Percentiles rank a stretch among this genome's conserved stretches.
phyloP scores from a whole-genome alignment of 2,888 invertebrate genomes.

The Erpobdella octoculata region DNA sequence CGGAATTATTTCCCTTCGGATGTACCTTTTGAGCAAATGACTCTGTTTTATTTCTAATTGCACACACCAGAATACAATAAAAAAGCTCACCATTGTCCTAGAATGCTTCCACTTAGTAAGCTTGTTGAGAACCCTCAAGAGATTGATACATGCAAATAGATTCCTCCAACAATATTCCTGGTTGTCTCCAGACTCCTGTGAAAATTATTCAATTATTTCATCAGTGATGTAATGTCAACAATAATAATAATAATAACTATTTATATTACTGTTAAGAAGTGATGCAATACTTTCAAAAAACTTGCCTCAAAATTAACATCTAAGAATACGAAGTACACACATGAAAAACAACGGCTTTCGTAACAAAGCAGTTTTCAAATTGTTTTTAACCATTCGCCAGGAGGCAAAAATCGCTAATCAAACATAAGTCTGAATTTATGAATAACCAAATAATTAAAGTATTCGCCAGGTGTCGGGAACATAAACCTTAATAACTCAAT shows the following conservation, averaged over 20 bases:
- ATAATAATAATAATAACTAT: neutral
- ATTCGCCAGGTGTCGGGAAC: too few relatives aligned
- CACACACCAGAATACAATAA: too few relatives aligned
- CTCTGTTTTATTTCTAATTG: too few relatives aligned
- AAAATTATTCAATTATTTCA: neutral
- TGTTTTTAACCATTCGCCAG: too few relatives aligned
- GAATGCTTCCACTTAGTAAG: constrained; percentile 99
- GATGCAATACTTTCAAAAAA: neutral
- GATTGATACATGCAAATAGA: constrained; percentile 92
- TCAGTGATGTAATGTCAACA: neutral
- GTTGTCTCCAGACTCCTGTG: constrained; percentile 56
- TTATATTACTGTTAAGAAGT: neutral
- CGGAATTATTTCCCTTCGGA: too few relatives aligned
- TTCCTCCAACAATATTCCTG: constrained; percentile 86
- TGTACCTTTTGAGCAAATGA: too few relatives aligned
- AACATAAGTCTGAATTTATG: too few relatives aligned
- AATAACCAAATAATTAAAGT: too few relatives aligned
- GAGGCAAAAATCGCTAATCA: too few relatives aligned
- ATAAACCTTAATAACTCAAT: too few relatives aligned
- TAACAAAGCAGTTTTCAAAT: too few relatives aligned
- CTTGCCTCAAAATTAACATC: neutral
- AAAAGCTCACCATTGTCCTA: constrained; percentile 58
- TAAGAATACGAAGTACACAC: neutral
- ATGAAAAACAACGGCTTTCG: too few relatives aligned
- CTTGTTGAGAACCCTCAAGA: constrained; percentile 90